These are phyloP conservation scores for Drosophila watanabei DNA, from an alignment of 1,140 invertebrate genomes.

Conservation along the genomic window DNA sequence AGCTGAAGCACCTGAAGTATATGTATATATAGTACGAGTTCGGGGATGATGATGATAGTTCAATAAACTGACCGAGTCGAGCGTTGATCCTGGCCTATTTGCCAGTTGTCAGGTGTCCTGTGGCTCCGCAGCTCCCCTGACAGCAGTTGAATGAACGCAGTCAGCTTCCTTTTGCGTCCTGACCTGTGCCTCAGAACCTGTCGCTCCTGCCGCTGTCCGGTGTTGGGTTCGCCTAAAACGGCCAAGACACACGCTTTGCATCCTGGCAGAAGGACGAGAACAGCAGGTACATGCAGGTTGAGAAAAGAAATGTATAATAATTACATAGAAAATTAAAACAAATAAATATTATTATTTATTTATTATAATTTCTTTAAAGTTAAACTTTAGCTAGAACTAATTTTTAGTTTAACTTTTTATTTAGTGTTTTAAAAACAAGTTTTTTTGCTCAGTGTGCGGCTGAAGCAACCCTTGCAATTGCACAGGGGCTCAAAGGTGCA, in stretches of 20 bases:
- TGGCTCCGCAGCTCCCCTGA: slow-evolving; percentile 8
- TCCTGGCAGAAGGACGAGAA: slow-evolving; percentile 63
- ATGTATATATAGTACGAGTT: not conserved
- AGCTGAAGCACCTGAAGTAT: slow-evolving; percentile 33
- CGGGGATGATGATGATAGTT: slow-evolving; percentile 59
- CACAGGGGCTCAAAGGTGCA: slow-evolving; percentile 75
- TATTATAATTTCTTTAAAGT: too few species aligned
- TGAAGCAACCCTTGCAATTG: slow-evolving; percentile 64
- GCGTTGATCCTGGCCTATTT: slow-evolving; percentile 67
- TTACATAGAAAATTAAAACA: not conserved
- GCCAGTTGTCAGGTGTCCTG: slow-evolving; percentile 36
- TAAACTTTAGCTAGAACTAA: too few species aligned
- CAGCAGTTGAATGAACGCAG: slow-evolving; percentile 56
- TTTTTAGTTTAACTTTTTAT: too few species aligned
- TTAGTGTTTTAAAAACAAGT: not conserved
- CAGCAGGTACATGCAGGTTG: slow-evolving; percentile 16
- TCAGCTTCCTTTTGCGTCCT: slow-evolving; percentile 43
- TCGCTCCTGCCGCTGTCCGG: slow-evolving; percentile 5
- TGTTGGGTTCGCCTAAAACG: slow-evolving; percentile 42
- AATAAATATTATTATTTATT: not conserved
- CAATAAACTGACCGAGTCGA: slow-evolving; percentile 67
- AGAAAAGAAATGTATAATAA: not conserved
- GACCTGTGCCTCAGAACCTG: slow-evolving; percentile 37
- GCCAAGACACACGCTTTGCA: slow-evolving; percentile 69
- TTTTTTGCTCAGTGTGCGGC: slow-evolving; percentile 6